Evolutionary conservation across 2,113 vertebrate species (phyloP).

Genomic region (Mesitornis unicolor): DNA sequence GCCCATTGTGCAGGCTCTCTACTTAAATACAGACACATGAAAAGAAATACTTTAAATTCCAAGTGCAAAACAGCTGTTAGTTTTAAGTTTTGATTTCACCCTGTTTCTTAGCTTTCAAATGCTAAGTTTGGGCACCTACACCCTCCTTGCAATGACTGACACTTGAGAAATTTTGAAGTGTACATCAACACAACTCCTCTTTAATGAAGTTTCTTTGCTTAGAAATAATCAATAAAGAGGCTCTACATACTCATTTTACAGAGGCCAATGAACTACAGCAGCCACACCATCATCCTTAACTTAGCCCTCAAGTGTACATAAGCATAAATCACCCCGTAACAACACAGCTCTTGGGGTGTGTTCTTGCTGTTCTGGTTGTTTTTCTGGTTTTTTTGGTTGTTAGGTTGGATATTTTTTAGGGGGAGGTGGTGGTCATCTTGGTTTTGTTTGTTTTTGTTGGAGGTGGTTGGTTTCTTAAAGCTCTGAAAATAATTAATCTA

Average conservation of each 20-base stretch:
- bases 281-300: background rate
- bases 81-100: background rate
- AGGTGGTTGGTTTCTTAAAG: background rate
- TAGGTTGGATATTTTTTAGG: background rate
- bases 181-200: background rate
- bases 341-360: background rate
- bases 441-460: background rate
- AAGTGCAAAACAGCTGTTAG: background rate
- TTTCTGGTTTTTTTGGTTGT: background rate
- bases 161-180: background rate
- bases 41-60: background rate
- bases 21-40: background rate
- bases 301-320: background rate
- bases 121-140: background rate
- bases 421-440: background rate
- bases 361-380: background rate
- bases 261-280: background rate
- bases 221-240: background rate
- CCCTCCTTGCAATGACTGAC: background rate
- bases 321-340: background rate
- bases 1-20: background rate
- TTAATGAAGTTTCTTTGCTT: background rate
- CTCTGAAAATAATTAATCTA: background rate
- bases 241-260: background rate
- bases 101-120: background rate